These are phyloP conservation scores for Syngnathus acus DNA, from an alignment of 2,797 vertebrate genomes.

Conservation along the genomic window DNA sequence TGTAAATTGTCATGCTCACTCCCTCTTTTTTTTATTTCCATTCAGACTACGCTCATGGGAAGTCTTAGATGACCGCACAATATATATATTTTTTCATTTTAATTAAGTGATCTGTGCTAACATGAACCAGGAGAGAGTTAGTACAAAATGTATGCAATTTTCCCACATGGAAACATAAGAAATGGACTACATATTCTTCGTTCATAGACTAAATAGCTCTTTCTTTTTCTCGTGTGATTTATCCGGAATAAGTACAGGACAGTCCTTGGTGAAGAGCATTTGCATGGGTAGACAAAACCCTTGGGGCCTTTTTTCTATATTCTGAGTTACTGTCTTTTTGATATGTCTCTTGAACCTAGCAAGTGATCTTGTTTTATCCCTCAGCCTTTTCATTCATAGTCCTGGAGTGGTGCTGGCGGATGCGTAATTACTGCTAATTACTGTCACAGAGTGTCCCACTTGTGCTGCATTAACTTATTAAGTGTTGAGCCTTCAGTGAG, in stretches of 20 bases:
- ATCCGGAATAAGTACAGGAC: neutral
- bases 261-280: neutral
- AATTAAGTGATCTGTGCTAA: neutral
- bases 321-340: neutral
- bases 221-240: neutral
- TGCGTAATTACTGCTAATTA: constrained; percentile 16
- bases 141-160: neutral
- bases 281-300: neutral
- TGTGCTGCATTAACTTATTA: constrained; percentile 13
- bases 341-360: neutral
- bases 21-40: neutral
- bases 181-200: neutral
- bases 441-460: constrained; percentile 8
- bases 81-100: neutral
- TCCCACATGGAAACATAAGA: neutral
- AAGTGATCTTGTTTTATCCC: neutral
- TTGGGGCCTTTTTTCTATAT: neutral
- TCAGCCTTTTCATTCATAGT: constrained; percentile 13
- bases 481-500: constrained; percentile 7
- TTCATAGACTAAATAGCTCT: neutral
- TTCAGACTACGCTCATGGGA: constrained; percentile 14
- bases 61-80: constrained; percentile 21
- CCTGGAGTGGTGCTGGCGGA: constrained; percentile 7
- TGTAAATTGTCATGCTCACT: neutral
- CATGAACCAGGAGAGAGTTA: neutral